These are phyloP conservation scores for Alectoris magna DNA, from an alignment of 2,797 vertebrate species.

Conservation along the genomic window DNA sequence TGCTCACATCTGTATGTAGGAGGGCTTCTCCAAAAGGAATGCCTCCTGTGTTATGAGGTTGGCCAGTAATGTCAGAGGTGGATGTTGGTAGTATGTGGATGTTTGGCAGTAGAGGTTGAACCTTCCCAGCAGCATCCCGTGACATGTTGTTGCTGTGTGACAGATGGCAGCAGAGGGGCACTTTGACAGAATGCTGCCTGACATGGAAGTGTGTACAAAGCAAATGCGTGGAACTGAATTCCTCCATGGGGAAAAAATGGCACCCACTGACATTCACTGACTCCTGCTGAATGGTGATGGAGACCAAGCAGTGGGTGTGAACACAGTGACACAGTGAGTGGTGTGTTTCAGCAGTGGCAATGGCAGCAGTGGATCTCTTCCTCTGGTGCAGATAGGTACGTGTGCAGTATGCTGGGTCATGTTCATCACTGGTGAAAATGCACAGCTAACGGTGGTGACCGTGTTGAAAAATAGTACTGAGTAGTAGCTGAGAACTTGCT, in stretches of 20 bases:
- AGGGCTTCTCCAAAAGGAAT: neutral
- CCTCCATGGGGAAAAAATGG: neutral
- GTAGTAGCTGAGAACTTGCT: neutral
- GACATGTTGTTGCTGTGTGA: neutral
- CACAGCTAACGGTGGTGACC: neutral
- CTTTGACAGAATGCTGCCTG: neutral
- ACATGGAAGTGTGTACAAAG: neutral
- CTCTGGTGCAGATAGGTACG: neutral
- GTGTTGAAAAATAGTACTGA: neutral
- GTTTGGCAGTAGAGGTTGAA: neutral
- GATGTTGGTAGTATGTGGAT: too few relatives aligned
- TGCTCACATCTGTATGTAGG: neutral
- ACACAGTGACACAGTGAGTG: neutral
- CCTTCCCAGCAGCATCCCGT: neutral
- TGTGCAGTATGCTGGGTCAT: neutral
- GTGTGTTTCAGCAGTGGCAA: too few relatives aligned
- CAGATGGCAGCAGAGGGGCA: neutral
- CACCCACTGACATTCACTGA: neutral
- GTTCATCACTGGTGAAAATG: neutral
- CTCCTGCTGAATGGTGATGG: neutral
- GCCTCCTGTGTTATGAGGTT: neutral
- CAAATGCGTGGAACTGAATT: neutral
- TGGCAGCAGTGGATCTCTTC: neutral
- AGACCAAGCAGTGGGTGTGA: neutral
- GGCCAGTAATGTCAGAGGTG: neutral